phyloP scores from a whole-genome alignment of 2,113 vertebrate genomes.

The Noctilio leporinus region DNA sequence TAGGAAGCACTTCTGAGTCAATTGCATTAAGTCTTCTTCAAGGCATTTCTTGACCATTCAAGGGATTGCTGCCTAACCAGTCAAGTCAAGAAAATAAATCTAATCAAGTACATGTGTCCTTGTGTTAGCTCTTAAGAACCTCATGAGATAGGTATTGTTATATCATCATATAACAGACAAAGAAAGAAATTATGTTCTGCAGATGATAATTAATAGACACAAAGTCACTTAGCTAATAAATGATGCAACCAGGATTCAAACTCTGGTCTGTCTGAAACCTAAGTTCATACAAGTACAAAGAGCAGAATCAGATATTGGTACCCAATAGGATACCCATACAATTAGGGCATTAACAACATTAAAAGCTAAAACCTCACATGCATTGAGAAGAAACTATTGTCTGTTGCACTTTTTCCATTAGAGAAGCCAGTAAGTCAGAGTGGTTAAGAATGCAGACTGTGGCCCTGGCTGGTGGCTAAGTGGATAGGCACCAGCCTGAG shows the following conservation, averaged over 20 bases:
- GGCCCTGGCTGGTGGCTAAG: too few species aligned
- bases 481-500: too few species aligned
- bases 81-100: background rate
- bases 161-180: background rate
- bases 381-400: background rate
- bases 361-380: background rate
- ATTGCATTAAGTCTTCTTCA: background rate
- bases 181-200: background rate
- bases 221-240: background rate
- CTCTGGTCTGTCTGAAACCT: background rate
- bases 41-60: conserved; percentile 36
- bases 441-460: background rate
- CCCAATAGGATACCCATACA: background rate
- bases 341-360: background rate
- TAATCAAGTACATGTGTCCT: background rate
- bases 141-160: background rate
- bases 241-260: background rate
- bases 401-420: background rate
- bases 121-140: background rate
- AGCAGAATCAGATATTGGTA: background rate
- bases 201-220: background rate
- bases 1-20: conserved; percentile 15
- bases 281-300: background rate
- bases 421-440: background rate
- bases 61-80: background rate